A percentile compares a stretch with the other conserved stretches of the same genome.
Conservation (phyloP, 2,113 vertebrate genomes). For the Chinchilla lanigera region DNA sequence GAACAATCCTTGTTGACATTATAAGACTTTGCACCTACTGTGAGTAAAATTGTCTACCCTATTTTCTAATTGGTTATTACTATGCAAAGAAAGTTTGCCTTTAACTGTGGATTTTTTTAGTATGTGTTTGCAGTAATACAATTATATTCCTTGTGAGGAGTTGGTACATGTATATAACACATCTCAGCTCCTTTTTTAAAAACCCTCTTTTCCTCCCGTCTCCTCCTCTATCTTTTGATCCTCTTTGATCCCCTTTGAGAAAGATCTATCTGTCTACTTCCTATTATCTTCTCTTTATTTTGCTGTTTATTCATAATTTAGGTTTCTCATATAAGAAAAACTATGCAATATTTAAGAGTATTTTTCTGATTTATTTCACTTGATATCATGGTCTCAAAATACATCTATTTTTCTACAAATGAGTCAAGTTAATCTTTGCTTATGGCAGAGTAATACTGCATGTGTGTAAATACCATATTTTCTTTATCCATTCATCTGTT, state of each 20-base stretch:
- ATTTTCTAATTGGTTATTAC: neutral
- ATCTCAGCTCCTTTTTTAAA: neutral
- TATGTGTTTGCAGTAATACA: neutral
- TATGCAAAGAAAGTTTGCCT: neutral
- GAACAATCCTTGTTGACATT: neutral
- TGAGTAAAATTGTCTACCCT: neutral
- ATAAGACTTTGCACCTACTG: neutral
- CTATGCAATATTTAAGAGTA: neutral
- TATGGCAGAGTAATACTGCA: neutral
- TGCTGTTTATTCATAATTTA: neutral
- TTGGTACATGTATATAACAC: neutral
- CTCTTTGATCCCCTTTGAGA: neutral
- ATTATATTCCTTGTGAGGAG: neutral
- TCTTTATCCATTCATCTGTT: neutral
- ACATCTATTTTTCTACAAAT: neutral
- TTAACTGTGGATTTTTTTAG: neutral
- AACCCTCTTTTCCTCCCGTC: neutral
- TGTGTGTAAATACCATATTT: neutral
- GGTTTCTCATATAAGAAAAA: neutral
- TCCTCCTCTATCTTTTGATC: neutral
- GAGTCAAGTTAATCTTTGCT: neutral
- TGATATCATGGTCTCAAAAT: neutral
- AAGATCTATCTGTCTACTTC: neutral
- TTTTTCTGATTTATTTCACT: neutral
- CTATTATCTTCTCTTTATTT: neutral